Conservation (phyloP, 2,113 vertebrate species). For the Hemiprocne comata region DNA sequence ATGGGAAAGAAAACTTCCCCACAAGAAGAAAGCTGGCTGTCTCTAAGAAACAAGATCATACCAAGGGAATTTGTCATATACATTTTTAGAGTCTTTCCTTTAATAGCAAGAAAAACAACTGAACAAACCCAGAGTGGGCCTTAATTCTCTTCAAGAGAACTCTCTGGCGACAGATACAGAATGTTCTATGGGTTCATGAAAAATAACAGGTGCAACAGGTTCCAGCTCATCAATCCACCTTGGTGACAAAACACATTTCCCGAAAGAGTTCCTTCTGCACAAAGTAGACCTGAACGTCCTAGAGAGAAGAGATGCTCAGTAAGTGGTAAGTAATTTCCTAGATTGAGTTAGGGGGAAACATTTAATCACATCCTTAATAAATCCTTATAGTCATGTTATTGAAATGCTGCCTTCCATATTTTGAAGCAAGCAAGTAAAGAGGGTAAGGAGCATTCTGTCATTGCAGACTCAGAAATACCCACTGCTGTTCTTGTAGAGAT, state of each 20-base stretch:
- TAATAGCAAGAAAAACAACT: not conserved
- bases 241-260: not conserved
- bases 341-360: not conserved
- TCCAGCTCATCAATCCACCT: not conserved
- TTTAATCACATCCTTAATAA: not conserved
- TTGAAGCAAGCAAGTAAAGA: not conserved
- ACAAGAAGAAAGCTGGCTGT: not conserved
- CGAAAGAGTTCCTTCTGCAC: not conserved
- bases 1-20: not conserved
- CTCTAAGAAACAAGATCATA: not conserved
- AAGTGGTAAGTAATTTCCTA: not conserved
- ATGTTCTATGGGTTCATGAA: not conserved
- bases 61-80: not conserved
- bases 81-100: not conserved
- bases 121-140: not conserved
- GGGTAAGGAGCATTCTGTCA: not conserved
- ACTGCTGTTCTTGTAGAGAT: not conserved
- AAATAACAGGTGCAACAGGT: not conserved
- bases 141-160: not conserved
- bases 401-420: not conserved
- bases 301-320: not conserved
- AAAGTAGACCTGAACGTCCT: not conserved
- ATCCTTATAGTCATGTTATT: not conserved
- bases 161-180: not conserved
- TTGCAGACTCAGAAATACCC: not conserved